A percentile compares a stretch with the other conserved stretches of the same genome.
Conservation (phyloP, 2,888 invertebrate genomes). For the Agrochola lota region DNA sequence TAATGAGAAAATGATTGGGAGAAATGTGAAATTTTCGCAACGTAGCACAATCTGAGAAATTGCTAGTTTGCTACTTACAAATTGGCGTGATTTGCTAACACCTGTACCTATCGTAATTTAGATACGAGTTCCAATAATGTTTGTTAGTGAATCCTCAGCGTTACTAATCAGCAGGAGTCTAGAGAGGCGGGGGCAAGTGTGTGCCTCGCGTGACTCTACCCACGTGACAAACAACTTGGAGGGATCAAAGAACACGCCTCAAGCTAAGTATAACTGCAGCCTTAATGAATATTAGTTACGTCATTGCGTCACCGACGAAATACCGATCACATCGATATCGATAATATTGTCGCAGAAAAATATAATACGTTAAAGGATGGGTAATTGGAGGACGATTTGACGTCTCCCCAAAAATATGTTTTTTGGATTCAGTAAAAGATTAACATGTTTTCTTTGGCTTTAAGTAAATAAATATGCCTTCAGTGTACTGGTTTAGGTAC, state of each 20-base stretch:
- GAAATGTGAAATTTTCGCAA: conserved; percentile 2
- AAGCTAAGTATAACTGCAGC: conserved; percentile 6
- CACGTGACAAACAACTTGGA: conserved; percentile 35
- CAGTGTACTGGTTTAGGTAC: not conserved
- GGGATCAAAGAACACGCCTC: conserved; percentile 9
- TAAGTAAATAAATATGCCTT: conserved; percentile 1
- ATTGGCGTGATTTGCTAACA: conserved; percentile 27
- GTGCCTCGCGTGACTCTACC: conserved; percentile 14
- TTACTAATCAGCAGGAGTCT: conserved; percentile 13
- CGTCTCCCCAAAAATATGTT: not conserved
- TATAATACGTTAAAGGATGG: not conserved
- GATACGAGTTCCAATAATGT: conserved; percentile 14
- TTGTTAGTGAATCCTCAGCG: conserved; percentile 36
- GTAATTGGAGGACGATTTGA: not conserved
- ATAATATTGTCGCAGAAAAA: not conserved
- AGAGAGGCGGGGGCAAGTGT: conserved; percentile 7
- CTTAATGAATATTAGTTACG: conserved; percentile 1
- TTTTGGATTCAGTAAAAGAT: not conserved
- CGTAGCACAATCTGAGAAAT: conserved; percentile 24
- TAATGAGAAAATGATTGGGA: conserved; percentile 31
- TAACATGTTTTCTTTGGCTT: not conserved
- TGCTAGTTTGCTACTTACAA: conserved; percentile 8
- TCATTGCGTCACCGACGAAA: not conserved
- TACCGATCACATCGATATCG: not conserved
- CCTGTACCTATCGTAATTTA: conserved; percentile 21